Conservation (phyloP, 2,797 vertebrate genomes). For the Acanthiza pusilla region DNA sequence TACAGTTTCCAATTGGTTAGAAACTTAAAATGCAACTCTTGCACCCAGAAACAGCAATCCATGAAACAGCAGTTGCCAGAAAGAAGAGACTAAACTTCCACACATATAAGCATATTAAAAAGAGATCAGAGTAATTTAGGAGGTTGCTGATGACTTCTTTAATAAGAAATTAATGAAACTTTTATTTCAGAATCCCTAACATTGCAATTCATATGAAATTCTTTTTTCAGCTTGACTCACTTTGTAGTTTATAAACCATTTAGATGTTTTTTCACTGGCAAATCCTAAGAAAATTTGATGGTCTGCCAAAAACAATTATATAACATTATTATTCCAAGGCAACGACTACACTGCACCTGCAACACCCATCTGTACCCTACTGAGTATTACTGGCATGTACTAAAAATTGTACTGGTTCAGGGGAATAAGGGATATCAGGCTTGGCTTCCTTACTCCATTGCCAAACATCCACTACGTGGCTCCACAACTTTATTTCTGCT, state of each 20-base stretch:
- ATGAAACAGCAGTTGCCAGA: not conserved
- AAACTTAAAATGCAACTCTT: not conserved
- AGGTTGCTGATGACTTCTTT: not conserved
- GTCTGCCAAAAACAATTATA: not conserved
- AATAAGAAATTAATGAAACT: not conserved
- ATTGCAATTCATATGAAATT: not conserved
- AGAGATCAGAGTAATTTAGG: not conserved
- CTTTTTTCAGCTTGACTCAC: not conserved
- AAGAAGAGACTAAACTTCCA: not conserved
- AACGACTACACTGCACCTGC: not conserved
- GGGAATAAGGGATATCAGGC: not conserved
- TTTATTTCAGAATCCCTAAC: not conserved
- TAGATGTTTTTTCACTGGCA: not conserved
- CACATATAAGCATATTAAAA: not conserved
- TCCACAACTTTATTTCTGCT: not conserved
- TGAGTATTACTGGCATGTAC: not conserved
- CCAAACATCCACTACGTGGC: not conserved
- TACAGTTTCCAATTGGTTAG: not conserved
- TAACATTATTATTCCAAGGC: not conserved
- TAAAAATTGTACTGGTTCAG: not conserved
- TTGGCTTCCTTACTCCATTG: not conserved
- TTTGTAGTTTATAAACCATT: not conserved
- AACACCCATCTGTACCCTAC: not conserved
- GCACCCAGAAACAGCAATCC: not conserved
- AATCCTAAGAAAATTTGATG: not conserved